A percentile compares a stretch with the other conserved stretches of the same genome.
Conservation (phyloP, 2,888 invertebrate genomes). For the Lepidonotus clava region DNA sequence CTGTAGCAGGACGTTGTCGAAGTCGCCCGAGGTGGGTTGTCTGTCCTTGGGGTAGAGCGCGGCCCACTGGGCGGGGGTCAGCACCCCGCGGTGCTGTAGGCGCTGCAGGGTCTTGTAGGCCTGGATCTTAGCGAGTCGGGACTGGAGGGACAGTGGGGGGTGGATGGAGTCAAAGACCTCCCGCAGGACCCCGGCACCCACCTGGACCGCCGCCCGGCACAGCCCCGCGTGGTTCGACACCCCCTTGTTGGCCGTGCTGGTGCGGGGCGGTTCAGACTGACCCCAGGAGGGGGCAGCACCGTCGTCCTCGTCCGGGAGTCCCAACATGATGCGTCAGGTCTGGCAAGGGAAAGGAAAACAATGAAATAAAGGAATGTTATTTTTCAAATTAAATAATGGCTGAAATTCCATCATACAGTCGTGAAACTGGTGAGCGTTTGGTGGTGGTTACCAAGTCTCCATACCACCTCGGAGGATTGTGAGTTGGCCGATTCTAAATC, state of each 20-base stretch:
- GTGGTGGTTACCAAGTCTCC: too few relatives aligned
- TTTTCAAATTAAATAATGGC: too few relatives aligned
- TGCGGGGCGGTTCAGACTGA: neutral
- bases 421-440: too few relatives aligned
- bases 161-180: constrained; percentile 61
- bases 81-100: constrained; percentile 53
- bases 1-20: constrained; percentile 69
- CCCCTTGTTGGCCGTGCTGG: neutral
- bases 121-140: constrained; percentile 56
- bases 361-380: neutral
- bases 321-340: constrained; percentile 23
- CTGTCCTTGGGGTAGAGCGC: constrained; percentile 63
- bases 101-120: constrained; percentile 57
- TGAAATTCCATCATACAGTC: too few relatives aligned
- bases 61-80: constrained; percentile 60
- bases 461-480: too few relatives aligned
- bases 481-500: too few relatives aligned
- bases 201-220: constrained; percentile 29
- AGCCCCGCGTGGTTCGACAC: neutral
- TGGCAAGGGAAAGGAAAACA: too few relatives aligned
- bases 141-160: constrained; percentile 59
- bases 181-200: constrained; percentile 43
- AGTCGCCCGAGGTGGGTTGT: constrained; percentile 69
- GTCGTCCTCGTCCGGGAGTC: neutral
- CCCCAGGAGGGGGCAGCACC: neutral